phyloP scores from a whole-genome alignment of 1,140 invertebrate genomes.

The Protaetia brevitarsis region DNA sequence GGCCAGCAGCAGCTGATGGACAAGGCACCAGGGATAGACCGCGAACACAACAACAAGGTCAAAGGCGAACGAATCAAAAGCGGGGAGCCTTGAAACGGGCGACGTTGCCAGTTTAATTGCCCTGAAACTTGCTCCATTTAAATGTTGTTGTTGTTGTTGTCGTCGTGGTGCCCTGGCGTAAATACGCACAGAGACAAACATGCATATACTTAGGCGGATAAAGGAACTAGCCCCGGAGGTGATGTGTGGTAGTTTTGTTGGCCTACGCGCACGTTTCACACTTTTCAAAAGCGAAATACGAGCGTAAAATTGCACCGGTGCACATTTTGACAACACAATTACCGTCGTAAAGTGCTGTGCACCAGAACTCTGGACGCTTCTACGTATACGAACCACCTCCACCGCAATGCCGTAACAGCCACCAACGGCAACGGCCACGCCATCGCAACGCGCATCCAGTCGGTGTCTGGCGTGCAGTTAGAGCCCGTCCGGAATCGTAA shows the following conservation, averaged over 20 bases:
- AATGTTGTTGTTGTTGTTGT: background rate
- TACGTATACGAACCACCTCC: background rate
- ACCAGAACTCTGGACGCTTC: background rate
- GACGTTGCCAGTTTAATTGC: background rate
- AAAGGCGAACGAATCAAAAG: conserved; percentile 15
- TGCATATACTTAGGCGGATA: background rate
- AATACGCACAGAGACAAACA: background rate
- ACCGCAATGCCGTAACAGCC: background rate
- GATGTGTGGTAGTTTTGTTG: no score
- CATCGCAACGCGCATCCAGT: background rate
- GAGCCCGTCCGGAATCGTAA: conserved; percentile 44
- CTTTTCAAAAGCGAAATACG: conserved; percentile 3
- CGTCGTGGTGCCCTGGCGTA: background rate
- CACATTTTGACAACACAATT: conserved; percentile 10
- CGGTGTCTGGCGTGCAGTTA: conserved; percentile 43
- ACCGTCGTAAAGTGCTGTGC: conserved; percentile 4
- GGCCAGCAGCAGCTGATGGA: background rate
- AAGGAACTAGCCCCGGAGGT: background rate
- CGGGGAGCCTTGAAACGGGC: conserved; percentile 8
- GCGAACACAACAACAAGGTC: background rate
- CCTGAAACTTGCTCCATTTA: conserved; percentile 4
- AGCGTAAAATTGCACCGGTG: conserved; percentile 12
- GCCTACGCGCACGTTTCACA: conserved; percentile 9
- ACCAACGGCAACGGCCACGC: background rate
- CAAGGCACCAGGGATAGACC: background rate